These are phyloP conservation scores for Stictonetta naevosa DNA, from an alignment of 2,113 vertebrate species.

Conservation along the genomic window DNA sequence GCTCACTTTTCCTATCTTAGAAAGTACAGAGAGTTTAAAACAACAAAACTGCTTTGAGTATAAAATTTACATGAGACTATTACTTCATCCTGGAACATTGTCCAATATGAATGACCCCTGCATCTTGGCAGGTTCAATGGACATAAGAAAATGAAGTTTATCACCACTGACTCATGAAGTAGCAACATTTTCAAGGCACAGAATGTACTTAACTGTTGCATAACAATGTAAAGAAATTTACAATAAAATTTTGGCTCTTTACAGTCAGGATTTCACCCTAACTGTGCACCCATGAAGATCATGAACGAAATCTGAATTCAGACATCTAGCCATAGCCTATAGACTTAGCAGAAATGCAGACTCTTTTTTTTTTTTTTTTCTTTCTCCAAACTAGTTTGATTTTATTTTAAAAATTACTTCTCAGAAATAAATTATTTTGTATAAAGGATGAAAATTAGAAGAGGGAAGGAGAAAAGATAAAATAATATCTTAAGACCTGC, in stretches of 20 bases:
- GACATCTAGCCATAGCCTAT: neutral
- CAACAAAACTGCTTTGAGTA: neutral
- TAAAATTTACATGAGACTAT: neutral
- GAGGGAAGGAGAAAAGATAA: neutral
- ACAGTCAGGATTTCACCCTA: neutral
- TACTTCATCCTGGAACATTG: neutral
- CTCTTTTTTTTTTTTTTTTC: neutral
- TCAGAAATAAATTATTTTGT: too few relatives aligned
- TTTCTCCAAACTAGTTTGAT: neutral
- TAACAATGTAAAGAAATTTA: neutral
- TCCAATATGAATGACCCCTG: neutral
- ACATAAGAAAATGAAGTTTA: neutral
- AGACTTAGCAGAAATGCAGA: neutral
- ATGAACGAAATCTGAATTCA: neutral
- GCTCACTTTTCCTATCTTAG: neutral
- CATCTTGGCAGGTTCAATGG: neutral
- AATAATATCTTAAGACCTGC: neutral
- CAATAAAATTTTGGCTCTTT: neutral
- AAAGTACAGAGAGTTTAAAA: neutral
- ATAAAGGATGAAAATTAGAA: neutral
- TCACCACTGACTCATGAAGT: neutral
- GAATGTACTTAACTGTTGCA: neutral
- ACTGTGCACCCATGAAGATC: neutral
- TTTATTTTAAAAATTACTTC: neutral
- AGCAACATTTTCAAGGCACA: neutral